Evolutionary conservation across 53 echinoderm and acorn worm genomes (phyloP), one percentile per base, ranked within the genome.

Genomic region (Holothuria leucospilota): DNA sequence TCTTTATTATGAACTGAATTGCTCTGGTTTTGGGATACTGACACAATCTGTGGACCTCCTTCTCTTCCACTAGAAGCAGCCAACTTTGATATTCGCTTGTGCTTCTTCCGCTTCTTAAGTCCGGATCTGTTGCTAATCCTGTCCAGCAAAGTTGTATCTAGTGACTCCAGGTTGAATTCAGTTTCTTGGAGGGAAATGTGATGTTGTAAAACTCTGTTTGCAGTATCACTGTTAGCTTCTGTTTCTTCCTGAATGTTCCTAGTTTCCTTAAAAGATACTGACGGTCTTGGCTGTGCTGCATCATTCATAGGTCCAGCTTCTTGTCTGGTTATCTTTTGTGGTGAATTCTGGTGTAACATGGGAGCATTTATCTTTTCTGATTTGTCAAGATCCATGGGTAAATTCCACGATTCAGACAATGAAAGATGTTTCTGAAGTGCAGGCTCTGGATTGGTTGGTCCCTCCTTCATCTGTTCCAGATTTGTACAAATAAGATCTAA

Each of bases 381-480:
- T 56, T 16, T 15, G 56, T 56, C 56, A 16, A 56, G 5, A 16
- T 18, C 4, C 18, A 4, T 18, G 8, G 56, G 18, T 4, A 56
- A 3, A 23, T 68, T 23, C 68, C 68, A 68, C 6, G 29, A 29
- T 15, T 34, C 68, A 28, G 68, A 34, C 14, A 68, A 15, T 2
- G 68, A 68, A 28, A 18, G 10, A 34, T 34, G 28, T 18, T 34
- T 34, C 34, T 68, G 68, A 5, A 68, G 28, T 4, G 11, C 65
- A 12, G 68, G 68, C 26, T 68, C 68, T 6, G 68, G 68, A 68
- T 68, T 28, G 34, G 28, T 68, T 8, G 29, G 34, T 5, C 29
- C 68, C 28, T 68, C 68, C 34, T 68, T 68, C 68, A 68, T 68
- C 68, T 68, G 68, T 18, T 68, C 68, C 15, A 68, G 29, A 6